phyloP scores from a whole-genome alignment of 2,113 vertebrate genomes.

The Mesoclemmys tuberculata region DNA sequence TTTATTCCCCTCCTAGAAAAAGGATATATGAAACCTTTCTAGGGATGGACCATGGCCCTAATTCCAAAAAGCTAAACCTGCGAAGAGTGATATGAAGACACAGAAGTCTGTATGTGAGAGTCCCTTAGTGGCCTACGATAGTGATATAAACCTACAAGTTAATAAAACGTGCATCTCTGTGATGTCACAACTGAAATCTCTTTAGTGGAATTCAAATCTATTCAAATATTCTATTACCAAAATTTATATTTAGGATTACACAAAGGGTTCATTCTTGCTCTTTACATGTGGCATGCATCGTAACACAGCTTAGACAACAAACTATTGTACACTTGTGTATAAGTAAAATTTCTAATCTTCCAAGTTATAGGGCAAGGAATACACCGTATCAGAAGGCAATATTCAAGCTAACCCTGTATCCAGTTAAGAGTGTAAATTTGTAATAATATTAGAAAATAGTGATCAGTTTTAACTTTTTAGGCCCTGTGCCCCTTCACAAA shows the following conservation, averaged over 20 bases:
- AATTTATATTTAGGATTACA: not conserved
- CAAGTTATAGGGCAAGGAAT: not conserved
- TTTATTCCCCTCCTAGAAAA: not conserved
- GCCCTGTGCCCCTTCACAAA: not conserved
- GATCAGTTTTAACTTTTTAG: not conserved
- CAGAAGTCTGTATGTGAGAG: not conserved
- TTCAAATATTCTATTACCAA: not conserved
- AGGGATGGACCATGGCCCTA: too few species aligned
- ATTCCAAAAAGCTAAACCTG: not conserved
- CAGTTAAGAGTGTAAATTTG: not conserved
- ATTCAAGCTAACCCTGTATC: not conserved
- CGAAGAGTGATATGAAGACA: not conserved
- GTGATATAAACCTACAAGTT: not conserved
- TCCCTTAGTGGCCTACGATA: not conserved
- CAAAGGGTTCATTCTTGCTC: not conserved
- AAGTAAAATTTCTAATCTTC: not conserved
- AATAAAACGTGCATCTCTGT: not conserved
- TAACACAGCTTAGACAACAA: not conserved
- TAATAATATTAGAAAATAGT: not conserved
- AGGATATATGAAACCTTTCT: not conserved
- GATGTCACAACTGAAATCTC: not conserved
- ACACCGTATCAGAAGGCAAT: not conserved
- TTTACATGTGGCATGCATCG: not conserved
- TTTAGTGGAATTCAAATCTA: not conserved
- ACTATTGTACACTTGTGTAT: not conserved